These are phyloP conservation scores for Indicator maculatus DNA, from an alignment of 2,113 vertebrate genomes.

Conservation along the genomic window DNA sequence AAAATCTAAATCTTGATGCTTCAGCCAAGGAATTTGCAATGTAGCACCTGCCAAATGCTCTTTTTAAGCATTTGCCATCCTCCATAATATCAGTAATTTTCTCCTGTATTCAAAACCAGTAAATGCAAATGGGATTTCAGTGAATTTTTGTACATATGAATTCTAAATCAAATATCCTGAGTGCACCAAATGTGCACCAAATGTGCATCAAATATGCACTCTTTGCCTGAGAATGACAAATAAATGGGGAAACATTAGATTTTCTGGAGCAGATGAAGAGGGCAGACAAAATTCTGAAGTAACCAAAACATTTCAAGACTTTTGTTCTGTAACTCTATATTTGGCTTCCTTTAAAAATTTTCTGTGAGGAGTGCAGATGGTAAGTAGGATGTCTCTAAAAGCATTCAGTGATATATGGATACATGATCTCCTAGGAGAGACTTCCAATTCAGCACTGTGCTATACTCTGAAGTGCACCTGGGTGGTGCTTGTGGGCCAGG, in stretches of 20 bases:
- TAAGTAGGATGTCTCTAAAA: not conserved
- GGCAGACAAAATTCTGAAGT: not conserved
- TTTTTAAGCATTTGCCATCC: not conserved
- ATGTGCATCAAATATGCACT: not conserved
- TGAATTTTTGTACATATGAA: not conserved
- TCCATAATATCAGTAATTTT: not conserved
- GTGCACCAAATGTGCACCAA: not conserved
- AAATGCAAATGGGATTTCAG: not conserved
- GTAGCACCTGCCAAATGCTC: not conserved
- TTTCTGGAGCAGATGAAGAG: not conserved
- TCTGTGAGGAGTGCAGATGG: not conserved
- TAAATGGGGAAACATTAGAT: not conserved
- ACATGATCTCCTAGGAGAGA: not conserved
- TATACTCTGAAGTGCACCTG: not conserved
- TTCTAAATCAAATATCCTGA: not conserved
- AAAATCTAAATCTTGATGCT: accelerated
- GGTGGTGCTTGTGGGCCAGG: not conserved
- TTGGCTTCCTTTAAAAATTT: not conserved
- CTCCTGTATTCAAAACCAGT: not conserved
- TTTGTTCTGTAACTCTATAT: not conserved
- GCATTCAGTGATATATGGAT: not conserved
- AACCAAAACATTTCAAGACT: not conserved
- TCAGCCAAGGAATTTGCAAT: not conserved
- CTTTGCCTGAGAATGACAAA: not conserved
- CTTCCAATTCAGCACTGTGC: not conserved